These are phyloP conservation scores for Noctilio leporinus DNA, from an alignment of 2,113 vertebrate species.

Conservation along the genomic window DNA sequence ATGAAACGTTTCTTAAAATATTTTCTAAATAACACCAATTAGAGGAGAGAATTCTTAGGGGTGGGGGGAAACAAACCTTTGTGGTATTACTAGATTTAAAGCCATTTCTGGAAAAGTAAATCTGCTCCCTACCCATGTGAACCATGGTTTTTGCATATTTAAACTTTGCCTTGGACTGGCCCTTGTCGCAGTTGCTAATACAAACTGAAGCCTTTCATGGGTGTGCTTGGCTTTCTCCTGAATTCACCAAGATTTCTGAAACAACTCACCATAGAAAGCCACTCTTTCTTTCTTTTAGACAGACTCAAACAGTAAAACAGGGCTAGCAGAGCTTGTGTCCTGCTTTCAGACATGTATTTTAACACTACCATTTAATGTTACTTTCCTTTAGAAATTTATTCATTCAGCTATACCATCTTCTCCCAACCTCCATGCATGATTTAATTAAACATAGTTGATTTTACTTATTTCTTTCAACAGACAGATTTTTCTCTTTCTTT, in stretches of 20 bases:
- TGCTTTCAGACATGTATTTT: not conserved
- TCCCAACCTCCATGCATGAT: not conserved
- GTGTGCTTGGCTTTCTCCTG: not conserved
- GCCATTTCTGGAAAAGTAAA: not conserved
- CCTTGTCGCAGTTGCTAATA: not conserved
- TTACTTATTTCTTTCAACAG: not conserved
- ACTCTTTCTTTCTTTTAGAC: not conserved
- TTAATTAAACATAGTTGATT: not conserved
- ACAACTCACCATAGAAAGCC: not conserved
- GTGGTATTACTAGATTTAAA: not conserved
- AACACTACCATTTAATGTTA: not conserved
- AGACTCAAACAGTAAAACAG: not conserved
- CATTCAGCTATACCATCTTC: not conserved
- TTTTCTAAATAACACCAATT: not conserved
- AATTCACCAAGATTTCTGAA: not conserved
- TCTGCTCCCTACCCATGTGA: not conserved
- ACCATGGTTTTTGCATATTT: not conserved
- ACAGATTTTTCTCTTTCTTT: not conserved
- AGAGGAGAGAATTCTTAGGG: not conserved
- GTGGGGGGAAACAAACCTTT: not conserved
- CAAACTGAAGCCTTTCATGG: not conserved
- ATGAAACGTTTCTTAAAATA: not conserved
- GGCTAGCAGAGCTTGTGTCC: not conserved
- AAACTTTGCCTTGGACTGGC: not conserved
- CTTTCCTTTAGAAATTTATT: not conserved